These are phyloP conservation scores for Equus przewalskii DNA, from an alignment of 2,113 vertebrate genomes.

Conservation along the genomic window DNA sequence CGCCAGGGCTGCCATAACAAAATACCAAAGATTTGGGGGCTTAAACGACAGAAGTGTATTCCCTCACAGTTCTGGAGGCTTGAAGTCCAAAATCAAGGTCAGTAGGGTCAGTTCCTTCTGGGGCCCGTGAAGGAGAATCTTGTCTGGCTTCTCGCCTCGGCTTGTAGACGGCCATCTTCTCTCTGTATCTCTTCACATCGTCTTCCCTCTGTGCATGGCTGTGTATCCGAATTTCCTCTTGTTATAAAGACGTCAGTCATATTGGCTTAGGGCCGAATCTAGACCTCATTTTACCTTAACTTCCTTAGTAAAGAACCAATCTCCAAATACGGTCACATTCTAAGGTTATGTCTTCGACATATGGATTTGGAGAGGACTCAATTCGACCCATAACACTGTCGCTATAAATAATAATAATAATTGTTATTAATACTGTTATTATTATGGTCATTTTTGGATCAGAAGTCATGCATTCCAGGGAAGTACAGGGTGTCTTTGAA, in stretches of 20 bases:
- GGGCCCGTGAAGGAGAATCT: no score
- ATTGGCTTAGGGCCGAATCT: background rate
- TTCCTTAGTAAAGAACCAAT: background rate
- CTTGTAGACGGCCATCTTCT: background rate
- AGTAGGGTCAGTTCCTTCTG: background rate
- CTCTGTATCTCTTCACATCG: rapidly evolving
- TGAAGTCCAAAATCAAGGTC: background rate
- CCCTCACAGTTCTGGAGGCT: background rate
- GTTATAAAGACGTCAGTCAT: rapidly evolving
- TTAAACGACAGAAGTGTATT: background rate
- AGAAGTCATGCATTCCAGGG: background rate
- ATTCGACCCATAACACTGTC: background rate
- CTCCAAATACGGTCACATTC: background rate
- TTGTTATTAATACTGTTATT: no score
- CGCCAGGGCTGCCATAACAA: background rate
- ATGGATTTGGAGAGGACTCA: background rate
- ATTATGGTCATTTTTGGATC: background rate
- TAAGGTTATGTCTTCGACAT: background rate
- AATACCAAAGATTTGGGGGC: background rate
- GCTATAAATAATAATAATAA: no score
- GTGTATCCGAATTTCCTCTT: background rate
- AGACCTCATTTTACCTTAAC: background rate
- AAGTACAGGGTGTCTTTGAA: background rate
- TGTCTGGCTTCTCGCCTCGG: background rate
- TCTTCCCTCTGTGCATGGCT: background rate